These are phyloP conservation scores for Parazoanthus darwini DNA, from an alignment of 92 coral and sea anemone genomes.

Conservation along the genomic window DNA sequence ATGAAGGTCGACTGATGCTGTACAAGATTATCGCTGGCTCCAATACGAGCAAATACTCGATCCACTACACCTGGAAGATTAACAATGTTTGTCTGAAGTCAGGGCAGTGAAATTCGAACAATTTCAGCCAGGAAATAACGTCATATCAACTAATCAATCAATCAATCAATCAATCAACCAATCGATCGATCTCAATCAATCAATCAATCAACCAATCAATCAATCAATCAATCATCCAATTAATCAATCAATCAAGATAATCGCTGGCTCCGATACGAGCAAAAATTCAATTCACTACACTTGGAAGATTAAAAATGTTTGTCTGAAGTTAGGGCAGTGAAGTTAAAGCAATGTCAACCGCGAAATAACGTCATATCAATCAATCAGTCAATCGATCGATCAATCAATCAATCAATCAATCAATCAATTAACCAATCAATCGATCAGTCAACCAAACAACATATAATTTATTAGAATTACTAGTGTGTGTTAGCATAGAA, in stretches of 20 bases:
- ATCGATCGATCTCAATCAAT: not conserved
- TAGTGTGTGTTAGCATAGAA: no score
- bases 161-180: not conserved
- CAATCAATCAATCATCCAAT: no score
- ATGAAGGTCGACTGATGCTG: constrained; percentile 90
- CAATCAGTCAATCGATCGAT: no score
- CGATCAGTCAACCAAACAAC: not conserved
- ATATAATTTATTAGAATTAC: no score
- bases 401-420: not conserved
- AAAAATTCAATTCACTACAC: constrained; percentile 76
- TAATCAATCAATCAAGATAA: constrained; percentile 48
- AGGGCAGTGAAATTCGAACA: no score
- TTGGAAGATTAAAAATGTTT: constrained; percentile 37
- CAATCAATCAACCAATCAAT: not conserved
- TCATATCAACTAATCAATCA: no score
- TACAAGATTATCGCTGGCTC: constrained; percentile 89
- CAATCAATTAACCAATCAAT: not conserved
- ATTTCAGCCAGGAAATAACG: not conserved
- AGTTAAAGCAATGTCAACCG: not conserved
- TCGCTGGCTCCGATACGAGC: constrained; percentile 94
- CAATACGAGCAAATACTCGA: constrained; percentile 84
- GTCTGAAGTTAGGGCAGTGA: no score
- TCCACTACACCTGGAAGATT: constrained; percentile 68
- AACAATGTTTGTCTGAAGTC: not conserved
- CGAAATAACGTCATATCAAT: no score